phyloP scores from a whole-genome alignment of 1,140 invertebrate genomes.

The Pseudomyrmex pallidus region DNA sequence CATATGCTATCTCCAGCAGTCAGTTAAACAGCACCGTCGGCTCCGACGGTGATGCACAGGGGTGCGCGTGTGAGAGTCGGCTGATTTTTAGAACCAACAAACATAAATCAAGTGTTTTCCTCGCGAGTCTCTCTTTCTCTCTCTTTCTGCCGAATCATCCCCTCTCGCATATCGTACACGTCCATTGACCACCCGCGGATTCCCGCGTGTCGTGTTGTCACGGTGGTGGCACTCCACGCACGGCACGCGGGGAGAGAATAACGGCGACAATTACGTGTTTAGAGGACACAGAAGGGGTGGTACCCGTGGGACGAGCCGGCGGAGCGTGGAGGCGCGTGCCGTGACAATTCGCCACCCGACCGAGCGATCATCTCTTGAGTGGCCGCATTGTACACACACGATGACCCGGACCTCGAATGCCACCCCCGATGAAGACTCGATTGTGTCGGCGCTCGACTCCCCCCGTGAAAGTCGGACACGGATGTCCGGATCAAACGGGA shows the following conservation, averaged over 20 bases:
- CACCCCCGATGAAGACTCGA: constrained; percentile 53
- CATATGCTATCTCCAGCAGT: constrained; percentile 74
- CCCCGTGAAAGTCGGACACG: constrained; percentile 36
- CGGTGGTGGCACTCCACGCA: constrained; percentile 50
- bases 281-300: constrained; percentile 78
- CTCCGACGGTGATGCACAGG: constrained; percentile 3
- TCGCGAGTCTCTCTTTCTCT: constrained; percentile 19
- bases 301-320: constrained; percentile 77
- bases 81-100: constrained; percentile 79
- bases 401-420: neutral
- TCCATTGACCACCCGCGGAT: constrained; percentile 65
- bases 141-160: constrained; percentile 18
- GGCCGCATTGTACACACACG: constrained; percentile 57
- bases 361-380: constrained; percentile 63
- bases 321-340: constrained; percentile 78
- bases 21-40: constrained; percentile 72
- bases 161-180: constrained; percentile 4
- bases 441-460: constrained; percentile 53
- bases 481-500: constrained; percentile 36
- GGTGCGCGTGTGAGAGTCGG: constrained; percentile 75
- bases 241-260: constrained; percentile 28
- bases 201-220: constrained; percentile 51
- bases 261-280: constrained; percentile 82
- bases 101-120: constrained; percentile 79
- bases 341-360: constrained; percentile 71